Evolutionary conservation across 1,140 invertebrate species (phyloP).

Genomic region (Aphelinus atriplicis): DNA sequence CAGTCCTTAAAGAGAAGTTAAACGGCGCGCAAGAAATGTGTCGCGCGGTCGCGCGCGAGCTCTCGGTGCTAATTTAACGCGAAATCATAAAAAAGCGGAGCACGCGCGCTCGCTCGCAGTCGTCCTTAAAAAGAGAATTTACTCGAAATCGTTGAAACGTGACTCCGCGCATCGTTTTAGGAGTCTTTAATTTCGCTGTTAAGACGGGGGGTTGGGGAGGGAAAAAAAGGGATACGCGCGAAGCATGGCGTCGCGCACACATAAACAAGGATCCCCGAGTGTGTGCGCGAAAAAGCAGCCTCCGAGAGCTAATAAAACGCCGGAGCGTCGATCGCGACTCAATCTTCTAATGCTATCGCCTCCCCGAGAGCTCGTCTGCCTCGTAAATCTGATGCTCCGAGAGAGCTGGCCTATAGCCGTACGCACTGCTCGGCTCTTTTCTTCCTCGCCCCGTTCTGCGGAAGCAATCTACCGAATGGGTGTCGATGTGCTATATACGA

Average conservation of each 20-base stretch:
- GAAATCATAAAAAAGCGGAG: conserved; percentile 22
- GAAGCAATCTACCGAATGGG: no score
- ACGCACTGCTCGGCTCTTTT: no score
- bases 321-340: neutral
- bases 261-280: neutral
- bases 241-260: neutral
- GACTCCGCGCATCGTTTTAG: conserved; percentile 23
- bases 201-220: neutral
- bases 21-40: neutral
- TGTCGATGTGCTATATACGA: no score
- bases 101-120: neutral
- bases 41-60: neutral
- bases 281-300: conserved; percentile 21
- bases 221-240: neutral
- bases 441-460: no score
- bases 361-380: no score
- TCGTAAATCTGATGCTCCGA: no score
- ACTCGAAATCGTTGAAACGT: conserved; percentile 26
- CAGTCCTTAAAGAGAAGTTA: conserved; percentile 18
- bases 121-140: conserved; percentile 25
- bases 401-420: no score
- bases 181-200: conserved; percentile 16
- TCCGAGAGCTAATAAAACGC: conserved; percentile 12
- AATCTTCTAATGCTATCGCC: conserved; percentile 16
- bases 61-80: conserved; percentile 20